Evolutionary conservation across 2,888 invertebrate species (phyloP), one percentile per base, ranked within the genome.

Genomic region (Lasius platythorax): DNA sequence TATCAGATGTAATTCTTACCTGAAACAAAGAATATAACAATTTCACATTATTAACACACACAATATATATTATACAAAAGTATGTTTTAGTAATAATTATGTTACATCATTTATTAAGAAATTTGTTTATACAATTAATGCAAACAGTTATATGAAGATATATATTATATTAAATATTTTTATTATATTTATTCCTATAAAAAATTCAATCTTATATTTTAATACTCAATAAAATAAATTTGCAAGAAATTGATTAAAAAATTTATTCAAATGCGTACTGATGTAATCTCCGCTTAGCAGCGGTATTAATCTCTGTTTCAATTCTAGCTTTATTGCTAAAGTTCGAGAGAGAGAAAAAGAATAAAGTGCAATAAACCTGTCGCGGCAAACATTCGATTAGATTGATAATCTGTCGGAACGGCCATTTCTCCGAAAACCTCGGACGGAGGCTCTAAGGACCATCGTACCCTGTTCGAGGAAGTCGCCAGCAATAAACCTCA

Each of bases 401-500:
- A 81, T 81, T 81, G 73, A 37, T 72, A 73, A 81, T 81, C 70
- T 61, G 23, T 61, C 37, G 61, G 61, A 81, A 81, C 46, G 79
- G 33, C 23, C 73, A 73, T 73, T 81, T 73, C 12, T n/a, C n/a
- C 50, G 74, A n/a, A 66, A 67, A 75, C 53, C 40, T 76, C 61
- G 46, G 33, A 79, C 61, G 30, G 58, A 12, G 37, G 37, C 40
- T 61, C 67, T 75, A 68, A 78, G 67, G 28, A 67, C 37, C 23
- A 46, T 18, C 73, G 61, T 72, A 70, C 78, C 46, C 79, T 58
- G 18, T 18, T 63, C 61, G 56, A 72, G 84, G n/a, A 78, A 85
- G 74, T 88, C 75, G 56, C 64, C 68, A 75, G 64, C 85, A 75
- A 88, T 88, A 88, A 88, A 88, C 81, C 75, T 43, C 61, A 83